Evolutionary conservation across 1,140 invertebrate genomes (phyloP), one percentile per base, ranked within the genome.

Genomic region (Cydia pomonella): DNA sequence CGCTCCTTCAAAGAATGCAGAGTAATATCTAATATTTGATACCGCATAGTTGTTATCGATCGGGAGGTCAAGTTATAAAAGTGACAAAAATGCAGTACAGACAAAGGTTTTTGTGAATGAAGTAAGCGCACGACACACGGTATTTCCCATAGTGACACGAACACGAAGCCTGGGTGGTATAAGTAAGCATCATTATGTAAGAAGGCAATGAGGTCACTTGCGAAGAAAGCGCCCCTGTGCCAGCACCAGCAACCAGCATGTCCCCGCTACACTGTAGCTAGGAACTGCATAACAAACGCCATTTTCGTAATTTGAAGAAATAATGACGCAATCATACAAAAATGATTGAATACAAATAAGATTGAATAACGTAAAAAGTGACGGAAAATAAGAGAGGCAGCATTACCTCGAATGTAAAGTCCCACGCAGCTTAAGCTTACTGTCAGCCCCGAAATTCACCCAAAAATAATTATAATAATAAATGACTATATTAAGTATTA

Each of bases 171-270:
- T 38, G 64, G 64, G 64, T 69, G 64, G 64, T 38, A 69, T 38
- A 33, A 69, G 64, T 38, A 69, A 69, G 64, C 29, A 69, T 33
- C 64, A 69, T 69, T 69, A 69, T 69, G 64, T 69, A 69, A 69
- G 64, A 69, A 69, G 64, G 64, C 64, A 69, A 69, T 69, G 74
- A 74, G 77, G 83, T 85, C 84, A 85, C 86, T 80, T 81, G 79
- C 80, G 78, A 87, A 84, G 85, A 88, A 87, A 85, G 84, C 80
- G 80, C 73, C 77, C 78, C 80, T 12, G 33, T 18, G 13, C 27
- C 16, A 18, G n/a, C n/a, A n/a, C n/a, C n/a, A n/a, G n/a, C n/a
- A n/a, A n/a, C n/a, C n/a, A n/a, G 64, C 29, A 38, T 33, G 33
- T 3, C 50, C 18, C 21, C 53, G 21, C 53, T 23, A 23, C 18